Percentiles rank a stretch among this genome's conserved stretches.
Evolutionary conservation across 37 sponge, comb jelly and placozoan species (phyloP).

Genomic region (Geodia barretti): DNA sequence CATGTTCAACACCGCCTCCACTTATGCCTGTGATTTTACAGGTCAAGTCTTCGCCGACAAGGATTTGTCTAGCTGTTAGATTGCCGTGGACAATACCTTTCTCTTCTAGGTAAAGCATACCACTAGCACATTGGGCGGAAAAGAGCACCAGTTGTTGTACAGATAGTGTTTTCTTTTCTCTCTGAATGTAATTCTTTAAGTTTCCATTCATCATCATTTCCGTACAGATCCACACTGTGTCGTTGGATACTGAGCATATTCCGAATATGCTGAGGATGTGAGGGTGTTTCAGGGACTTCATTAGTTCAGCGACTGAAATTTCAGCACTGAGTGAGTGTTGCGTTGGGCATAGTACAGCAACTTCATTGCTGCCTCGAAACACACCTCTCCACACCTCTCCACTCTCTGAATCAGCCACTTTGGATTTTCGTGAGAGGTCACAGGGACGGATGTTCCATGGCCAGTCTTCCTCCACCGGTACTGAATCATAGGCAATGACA

Average conservation of each 20-base stretch:
- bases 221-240: slow-evolving; percentile 17
- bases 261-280: slow-evolving; percentile 51
- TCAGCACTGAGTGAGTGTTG: not conserved
- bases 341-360: not conserved
- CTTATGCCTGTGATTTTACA: not conserved
- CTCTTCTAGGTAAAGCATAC: not conserved
- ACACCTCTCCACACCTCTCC: not conserved
- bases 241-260: slow-evolving; percentile 45
- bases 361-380: not conserved
- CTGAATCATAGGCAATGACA: not conserved
- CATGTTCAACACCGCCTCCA: not conserved
- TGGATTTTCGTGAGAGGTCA: not conserved
- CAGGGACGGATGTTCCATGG: not conserved
- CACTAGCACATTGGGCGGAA: not conserved
- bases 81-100: not conserved
- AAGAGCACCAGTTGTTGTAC: not conserved
- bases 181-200: not conserved
- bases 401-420: not conserved
- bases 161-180: not conserved
- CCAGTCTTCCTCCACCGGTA: not conserved
- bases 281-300: slow-evolving; percentile 53
- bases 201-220: slow-evolving; percentile 8
- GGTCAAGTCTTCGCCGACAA: not conserved
- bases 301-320: slow-evolving; percentile 13
- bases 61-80: not conserved